These are phyloP conservation scores for Lophius piscatorius DNA, from an alignment of 2,113 vertebrate species.

Conservation along the genomic window DNA sequence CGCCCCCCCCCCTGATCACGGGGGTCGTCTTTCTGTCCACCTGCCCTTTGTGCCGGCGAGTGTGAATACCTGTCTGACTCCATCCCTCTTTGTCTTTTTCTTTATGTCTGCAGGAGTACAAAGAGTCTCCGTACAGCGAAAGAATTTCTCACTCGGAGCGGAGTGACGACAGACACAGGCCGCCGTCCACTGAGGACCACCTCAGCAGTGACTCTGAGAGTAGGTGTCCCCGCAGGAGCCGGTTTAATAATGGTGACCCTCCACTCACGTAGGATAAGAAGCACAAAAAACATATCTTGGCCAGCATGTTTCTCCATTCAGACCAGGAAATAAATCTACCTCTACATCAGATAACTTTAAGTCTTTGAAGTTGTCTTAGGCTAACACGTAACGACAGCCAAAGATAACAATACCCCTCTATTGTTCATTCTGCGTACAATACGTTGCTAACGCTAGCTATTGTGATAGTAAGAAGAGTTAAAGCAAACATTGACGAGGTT, in stretches of 20 bases:
- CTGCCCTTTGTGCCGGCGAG: constrained; percentile 1
- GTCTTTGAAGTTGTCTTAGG: no score
- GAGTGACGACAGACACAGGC: constrained; percentile 58
- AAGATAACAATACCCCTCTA: no score
- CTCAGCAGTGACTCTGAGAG: constrained; percentile 83
- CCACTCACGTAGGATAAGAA: no score
- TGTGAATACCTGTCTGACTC: constrained; percentile 36
- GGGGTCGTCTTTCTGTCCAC: constrained; percentile 54
- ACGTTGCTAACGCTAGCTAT: no score
- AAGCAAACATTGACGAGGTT: no score
- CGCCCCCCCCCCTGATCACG: constrained; percentile 16
- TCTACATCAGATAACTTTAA: no score
- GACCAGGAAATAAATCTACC: no score
- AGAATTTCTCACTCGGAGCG: constrained; percentile 53
- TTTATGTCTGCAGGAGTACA: constrained; percentile 60
- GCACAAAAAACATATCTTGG: no score
- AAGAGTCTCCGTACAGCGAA: constrained; percentile 60
- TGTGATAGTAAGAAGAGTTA: no score
- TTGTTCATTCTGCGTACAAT: no score
- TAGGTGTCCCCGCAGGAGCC: constrained; percentile 36
- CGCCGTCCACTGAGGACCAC: constrained; percentile 71
- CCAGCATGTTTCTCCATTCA: no score
- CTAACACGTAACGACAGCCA: no score
- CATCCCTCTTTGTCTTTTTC: constrained; percentile 22
- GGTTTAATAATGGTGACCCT: not conserved